Conservation (phyloP, 2,113 vertebrate genomes). For the Isurus oxyrinchus region DNA sequence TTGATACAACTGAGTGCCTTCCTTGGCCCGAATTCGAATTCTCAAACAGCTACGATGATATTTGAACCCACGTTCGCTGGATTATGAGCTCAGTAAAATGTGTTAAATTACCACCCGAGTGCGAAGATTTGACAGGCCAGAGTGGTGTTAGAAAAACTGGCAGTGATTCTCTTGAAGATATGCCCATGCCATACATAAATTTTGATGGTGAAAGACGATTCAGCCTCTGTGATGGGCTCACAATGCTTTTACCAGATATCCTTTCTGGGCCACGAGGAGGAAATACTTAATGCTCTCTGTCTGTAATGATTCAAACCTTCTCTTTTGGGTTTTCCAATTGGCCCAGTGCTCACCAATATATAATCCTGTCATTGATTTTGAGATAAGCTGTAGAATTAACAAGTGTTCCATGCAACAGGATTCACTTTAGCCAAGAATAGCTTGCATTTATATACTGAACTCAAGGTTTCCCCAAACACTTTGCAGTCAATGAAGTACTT, state of each 20-base stretch:
- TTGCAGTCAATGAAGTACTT: too few species aligned
- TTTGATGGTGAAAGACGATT: not conserved
- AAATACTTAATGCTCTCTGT: too few species aligned
- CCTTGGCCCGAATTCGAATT: not conserved
- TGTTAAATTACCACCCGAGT: too few species aligned
- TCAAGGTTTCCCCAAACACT: too few species aligned
- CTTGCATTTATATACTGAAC: too few species aligned
- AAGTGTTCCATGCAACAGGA: too few species aligned
- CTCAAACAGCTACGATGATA: not conserved
- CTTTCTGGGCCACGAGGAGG: not conserved
- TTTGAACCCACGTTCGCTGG: not conserved
- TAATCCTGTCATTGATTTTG: not conserved
- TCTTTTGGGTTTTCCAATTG: not conserved
- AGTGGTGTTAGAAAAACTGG: not conserved
- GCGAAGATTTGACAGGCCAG: too few species aligned
- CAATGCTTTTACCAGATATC: not conserved
- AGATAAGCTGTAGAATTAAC: not conserved
- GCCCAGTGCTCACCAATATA: not conserved
- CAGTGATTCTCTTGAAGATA: not conserved
- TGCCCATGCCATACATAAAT: not conserved
- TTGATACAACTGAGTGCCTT: not conserved
- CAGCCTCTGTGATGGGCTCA: not conserved
- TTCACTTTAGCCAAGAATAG: too few species aligned
- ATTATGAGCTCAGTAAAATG: not conserved
- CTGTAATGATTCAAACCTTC: not conserved